Evolutionary conservation across 1,140 invertebrate genomes (phyloP).

Genomic region (Tetraneura akinire): DNA sequence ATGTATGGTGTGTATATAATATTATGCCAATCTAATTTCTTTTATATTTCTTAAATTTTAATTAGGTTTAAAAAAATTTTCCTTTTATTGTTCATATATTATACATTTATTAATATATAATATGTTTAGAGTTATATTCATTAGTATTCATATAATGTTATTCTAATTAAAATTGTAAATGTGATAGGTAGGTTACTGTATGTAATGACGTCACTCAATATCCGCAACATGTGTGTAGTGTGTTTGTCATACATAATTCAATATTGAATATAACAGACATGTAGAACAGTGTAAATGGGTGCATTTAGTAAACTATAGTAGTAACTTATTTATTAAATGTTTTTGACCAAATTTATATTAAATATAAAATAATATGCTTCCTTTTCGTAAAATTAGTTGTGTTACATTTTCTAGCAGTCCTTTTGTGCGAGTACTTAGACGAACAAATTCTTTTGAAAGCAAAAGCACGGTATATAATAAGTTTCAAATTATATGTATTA

Average conservation of each 20-base stretch:
- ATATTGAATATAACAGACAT: not conserved
- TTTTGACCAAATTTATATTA: conserved; percentile 1
- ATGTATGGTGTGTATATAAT: too few relatives aligned
- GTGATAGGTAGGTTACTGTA: conserved; percentile 40
- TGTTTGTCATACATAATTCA: conserved; percentile 42
- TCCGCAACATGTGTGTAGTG: conserved; percentile 33
- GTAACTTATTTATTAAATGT: not conserved
- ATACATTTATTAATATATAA: too few relatives aligned
- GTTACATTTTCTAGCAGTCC: conserved; percentile 29
- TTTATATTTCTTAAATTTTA: too few relatives aligned
- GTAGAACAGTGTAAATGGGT: not conserved
- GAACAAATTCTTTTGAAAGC: conserved; percentile 46
- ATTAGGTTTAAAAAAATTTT: too few relatives aligned
- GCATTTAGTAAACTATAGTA: not conserved
- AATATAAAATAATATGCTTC: conserved; percentile 26
- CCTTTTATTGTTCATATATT: too few relatives aligned
- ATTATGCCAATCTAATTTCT: too few relatives aligned
- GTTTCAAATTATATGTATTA: not conserved
- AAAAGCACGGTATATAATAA: conserved; percentile 20
- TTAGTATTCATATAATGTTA: conserved; percentile 26
- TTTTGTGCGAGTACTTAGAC: conserved; percentile 41
- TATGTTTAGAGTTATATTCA: not conserved
- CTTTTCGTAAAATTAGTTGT: conserved; percentile 49
- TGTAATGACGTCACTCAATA: conserved; percentile 37
- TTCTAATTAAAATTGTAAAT: conserved; percentile 44